Evolutionary conservation across 2,888 invertebrate species (phyloP).

Genomic region (Cerceris rybyensis): DNA sequence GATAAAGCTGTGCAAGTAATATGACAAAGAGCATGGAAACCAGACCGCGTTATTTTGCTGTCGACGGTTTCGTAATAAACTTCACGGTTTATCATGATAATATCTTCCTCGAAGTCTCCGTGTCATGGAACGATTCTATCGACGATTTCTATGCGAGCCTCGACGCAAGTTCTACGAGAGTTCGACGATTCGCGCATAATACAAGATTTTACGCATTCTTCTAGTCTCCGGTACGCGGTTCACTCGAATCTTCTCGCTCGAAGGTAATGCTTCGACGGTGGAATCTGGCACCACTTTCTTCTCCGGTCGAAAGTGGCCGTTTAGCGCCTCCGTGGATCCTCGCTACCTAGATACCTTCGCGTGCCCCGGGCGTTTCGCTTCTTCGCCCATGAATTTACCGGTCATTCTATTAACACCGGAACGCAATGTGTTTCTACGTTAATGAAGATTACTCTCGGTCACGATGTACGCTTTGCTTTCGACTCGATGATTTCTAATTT

Average conservation of each 20-base stretch:
- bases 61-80: neutral
- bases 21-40: no score
- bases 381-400: slow-evolving; percentile 49
- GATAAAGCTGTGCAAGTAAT: no score
- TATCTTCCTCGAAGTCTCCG: neutral
- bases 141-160: neutral
- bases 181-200: slow-evolving; percentile 54
- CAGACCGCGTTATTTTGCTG: no score
- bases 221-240: slow-evolving; percentile 19
- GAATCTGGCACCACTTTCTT: slow-evolving; percentile 46
- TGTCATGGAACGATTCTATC: neutral
- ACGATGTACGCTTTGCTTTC: no score
- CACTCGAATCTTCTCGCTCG: slow-evolving; percentile 31
- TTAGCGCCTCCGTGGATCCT: slow-evolving; percentile 52
- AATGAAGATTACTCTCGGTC: slow-evolving; percentile 18
- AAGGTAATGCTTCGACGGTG: slow-evolving; percentile 13
- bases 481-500: no score
- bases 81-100: neutral
- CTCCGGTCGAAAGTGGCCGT: slow-evolving; percentile 49
- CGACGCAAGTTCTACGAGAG: neutral
- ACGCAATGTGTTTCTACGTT: slow-evolving; percentile 3
- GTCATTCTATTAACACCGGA: slow-evolving; percentile 34
- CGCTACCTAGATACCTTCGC: slow-evolving; percentile 36
- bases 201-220: slow-evolving; percentile 51
- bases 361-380: slow-evolving; percentile 24